A percentile compares a stretch with the other conserved stretches of the same genome.
phyloP scores from a whole-genome alignment of 2,797 vertebrate species.

The Antennarius maculatus region DNA sequence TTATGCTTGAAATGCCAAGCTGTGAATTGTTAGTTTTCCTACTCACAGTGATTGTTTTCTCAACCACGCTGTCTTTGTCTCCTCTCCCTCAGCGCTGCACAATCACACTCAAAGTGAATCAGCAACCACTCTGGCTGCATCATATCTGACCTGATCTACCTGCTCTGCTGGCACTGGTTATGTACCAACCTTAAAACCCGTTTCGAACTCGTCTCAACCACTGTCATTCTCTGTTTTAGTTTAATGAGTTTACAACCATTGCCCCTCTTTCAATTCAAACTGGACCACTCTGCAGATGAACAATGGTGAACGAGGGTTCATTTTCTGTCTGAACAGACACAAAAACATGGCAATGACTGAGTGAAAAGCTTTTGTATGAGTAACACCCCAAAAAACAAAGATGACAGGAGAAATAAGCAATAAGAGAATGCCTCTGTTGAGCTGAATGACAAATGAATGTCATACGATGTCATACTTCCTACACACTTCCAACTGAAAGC shows the following conservation, averaged over 20 bases:
- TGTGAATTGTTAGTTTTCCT: slow-evolving; percentile 60
- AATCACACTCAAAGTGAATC: slow-evolving; percentile 70
- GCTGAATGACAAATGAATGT: slow-evolving; percentile 36
- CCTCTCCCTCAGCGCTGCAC: slow-evolving; percentile 36
- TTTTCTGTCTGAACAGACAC: slow-evolving; percentile 27
- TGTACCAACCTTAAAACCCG: slow-evolving; percentile 21
- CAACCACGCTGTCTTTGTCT: slow-evolving; percentile 70
- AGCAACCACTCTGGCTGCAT: slow-evolving; percentile 56
- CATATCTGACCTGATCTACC: slow-evolving; percentile 63
- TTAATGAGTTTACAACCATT: slow-evolving; percentile 33
- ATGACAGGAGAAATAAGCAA: slow-evolving; percentile 15
- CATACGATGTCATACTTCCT: slow-evolving; percentile 19
- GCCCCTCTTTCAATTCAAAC: slow-evolving; percentile 26
- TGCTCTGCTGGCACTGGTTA: slow-evolving; percentile 18
- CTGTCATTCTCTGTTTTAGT: slow-evolving; percentile 15
- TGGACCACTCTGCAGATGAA: slow-evolving; percentile 24
- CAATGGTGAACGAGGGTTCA: slow-evolving; percentile 29
- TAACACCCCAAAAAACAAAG: slow-evolving; percentile 22
- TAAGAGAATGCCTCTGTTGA: slow-evolving; percentile 24
- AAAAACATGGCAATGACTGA: slow-evolving; percentile 18
- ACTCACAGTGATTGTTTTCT: slow-evolving; percentile 66
- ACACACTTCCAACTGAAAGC: slow-evolving; percentile 22
- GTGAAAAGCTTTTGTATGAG: slow-evolving; percentile 35
- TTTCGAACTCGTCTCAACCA: slow-evolving; percentile 26
- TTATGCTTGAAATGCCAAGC: slow-evolving; percentile 42